Evolutionary conservation across 2,888 invertebrate genomes (phyloP), one percentile per base, ranked within the genome.

Genomic region (Cephus rjabovi): DNA sequence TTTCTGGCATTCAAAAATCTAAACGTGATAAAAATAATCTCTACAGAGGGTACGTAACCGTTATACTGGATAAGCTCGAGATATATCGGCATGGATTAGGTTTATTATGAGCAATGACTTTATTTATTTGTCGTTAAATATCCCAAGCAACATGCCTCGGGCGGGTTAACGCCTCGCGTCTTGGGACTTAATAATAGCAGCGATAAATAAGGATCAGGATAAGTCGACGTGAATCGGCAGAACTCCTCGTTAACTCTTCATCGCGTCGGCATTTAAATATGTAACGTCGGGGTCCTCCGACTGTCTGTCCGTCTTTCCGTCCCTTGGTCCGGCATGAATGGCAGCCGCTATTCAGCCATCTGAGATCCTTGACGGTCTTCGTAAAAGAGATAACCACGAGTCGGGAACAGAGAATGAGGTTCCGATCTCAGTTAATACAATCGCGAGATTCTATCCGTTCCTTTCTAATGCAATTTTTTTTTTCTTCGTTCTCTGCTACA

Each of bases 181-280:
- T 56, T 56, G 56, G 56, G 56, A n/a, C 69, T 75, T 69, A 69
- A 69, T 75, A 69, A 34, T 35, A 34, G 15, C 56, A 15, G 33
- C 68, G 75, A 34, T 75, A 75, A 75, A 75, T 75, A 75, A 69
- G 75, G 69, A 75, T 75, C 56, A 75, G 75, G 75, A n/a, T 75
- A 75, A 75, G 75, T 40, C 69, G 75, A 69, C 75, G 75, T 75
- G 68, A 75, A 34, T 75, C 75, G 35, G 56, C 30, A 75, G 56
- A 75, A 56, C 12, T 69, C 69, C 75, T 75, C 75, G 75, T 75
- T 75, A 75, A 69, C 75, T 75, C 75, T 75, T 75, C 75, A 75
- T 69, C 75, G 75, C 75, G 34, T 69, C 56, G 75, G 56, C 31
- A 69, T 75, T 35, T 37, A 33, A 69, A 75, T 34, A 34, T 31